Evolutionary conservation across 1,140 invertebrate genomes (phyloP), one percentile per base, ranked within the genome.

Genomic region (Drosophila guanche): DNA sequence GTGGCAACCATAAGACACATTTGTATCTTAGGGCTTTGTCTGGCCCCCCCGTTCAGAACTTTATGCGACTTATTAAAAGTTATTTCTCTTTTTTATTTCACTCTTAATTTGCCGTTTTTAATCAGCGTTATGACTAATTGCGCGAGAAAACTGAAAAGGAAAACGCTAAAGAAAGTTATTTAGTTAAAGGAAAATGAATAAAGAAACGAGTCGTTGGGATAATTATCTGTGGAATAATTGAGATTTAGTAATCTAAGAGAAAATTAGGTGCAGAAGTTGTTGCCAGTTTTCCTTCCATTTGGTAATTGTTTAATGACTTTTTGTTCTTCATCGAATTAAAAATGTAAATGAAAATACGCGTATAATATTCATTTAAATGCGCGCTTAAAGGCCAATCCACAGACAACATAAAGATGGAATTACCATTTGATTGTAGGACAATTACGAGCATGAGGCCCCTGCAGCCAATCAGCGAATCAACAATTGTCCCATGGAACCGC

Each of bases 31-130:
- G 27, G 47, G 58, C 50, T 62, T 63, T 81, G 70, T 75, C 68
- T 68, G 51, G 42, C 3, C 8, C 69, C 53, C 76, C 72, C 48
- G 71, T 43, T 25, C 57, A 45, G 55, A 73, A 73, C 33, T 85
- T 85, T 84, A 84, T 79, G 57, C 48, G 60, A 70, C 81, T 76
- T 77, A 85, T 85, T 85, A 86, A 79, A 86, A 85, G 68, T 85
- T 86, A 65, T 50, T 33, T 42, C 41, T 53, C 33, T 43, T 80
- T 77, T 69, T 25, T 69, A 51, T 46, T 66, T 58, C 41, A 5
- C 48, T 41, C 40, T 86, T 81, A 76, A 69, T 80, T 76, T 86
- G 66, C 59, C 48, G 16, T 67, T 60, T 63, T 84, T 76, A 84
- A 83, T 84, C 66, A 85, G 74, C 46, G 41, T 69, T 74, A 54